Base-by-base conservation (phyloP, 2,113 vertebrate species). In the Scytalopus superciliaris region DNA sequence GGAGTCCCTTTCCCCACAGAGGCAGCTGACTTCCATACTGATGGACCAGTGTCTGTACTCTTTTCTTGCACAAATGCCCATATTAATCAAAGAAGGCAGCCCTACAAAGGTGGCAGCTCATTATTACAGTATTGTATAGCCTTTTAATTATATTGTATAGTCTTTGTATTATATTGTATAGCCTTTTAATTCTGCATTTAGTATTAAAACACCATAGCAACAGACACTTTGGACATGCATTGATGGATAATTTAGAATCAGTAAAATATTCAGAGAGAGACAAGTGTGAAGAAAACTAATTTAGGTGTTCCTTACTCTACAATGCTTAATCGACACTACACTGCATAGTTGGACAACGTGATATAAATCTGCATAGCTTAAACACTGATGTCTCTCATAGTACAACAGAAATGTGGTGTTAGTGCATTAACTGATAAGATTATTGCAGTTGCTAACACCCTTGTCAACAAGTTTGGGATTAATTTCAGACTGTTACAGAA, bases 131-230 rank as follows among this genome's bases (percentile, higher is more conserved):
- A 18, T 9, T 30, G 19, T 16, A 39, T 7, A 74, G 70, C 27
- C 55, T 93, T 84, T 66, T 44, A 64, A 66, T 67, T 70, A 53
- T 49, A 37, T 7, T 35, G 9, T 42, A 10, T 23, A 55, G 35
- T 42, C 37, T 89, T 92, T 53, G 47, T 44, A 50, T 67, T 76
- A 69, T 30, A 75, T 67, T 60, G 31, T 31, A 72, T 64, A 33
- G 72, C 49, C 52, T 85, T 88, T 67, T 73, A 83, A 55, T 77
- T 86, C 78, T 49, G 28, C 37, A 59, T 64, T 89, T 87, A 63
- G 45, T 57, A 67, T 55, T 57, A 77, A 80, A 90, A 66, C 47
- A 74, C 91, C 86, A 94, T 86, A 94, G 93, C 89, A 94, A 94
- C 84, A 92, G 83, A 57, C 72, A 49, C 19, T 84, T 66, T 56